Percentiles rank a stretch among this genome's conserved stretches.
Evolutionary conservation across 2,888 invertebrate genomes (phyloP).

Genomic region (Lithophane ornitopus): DNA sequence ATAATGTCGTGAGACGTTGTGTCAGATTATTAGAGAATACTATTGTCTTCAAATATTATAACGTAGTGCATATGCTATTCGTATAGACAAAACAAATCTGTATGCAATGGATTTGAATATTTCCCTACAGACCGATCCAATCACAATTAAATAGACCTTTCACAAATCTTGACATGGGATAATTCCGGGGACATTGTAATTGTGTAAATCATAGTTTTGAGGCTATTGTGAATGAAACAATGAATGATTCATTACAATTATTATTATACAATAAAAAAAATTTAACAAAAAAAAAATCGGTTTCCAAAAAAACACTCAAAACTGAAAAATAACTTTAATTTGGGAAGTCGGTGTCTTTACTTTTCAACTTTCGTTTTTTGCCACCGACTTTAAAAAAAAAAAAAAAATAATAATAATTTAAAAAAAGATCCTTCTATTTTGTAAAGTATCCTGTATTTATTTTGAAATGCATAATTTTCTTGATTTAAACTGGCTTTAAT

Average conservation of each 20-base stretch:
- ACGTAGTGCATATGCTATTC: not conserved
- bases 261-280: too few species aligned
- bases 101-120: constrained; percentile 4
- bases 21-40: not conserved
- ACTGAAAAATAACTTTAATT: too few species aligned
- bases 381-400: too few species aligned
- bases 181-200: not conserved
- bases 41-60: not conserved
- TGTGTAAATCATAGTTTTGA: constrained; percentile 3
- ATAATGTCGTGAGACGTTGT: not conserved
- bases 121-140: constrained; percentile 6
- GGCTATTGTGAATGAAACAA: not conserved
- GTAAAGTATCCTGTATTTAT: not conserved
- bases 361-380: too few species aligned
- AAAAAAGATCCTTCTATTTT: too few species aligned
- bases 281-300: too few species aligned
- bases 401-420: too few species aligned
- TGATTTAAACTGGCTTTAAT: not conserved
- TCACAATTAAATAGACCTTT: constrained; percentile 17
- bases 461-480: not conserved
- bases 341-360: too few species aligned
- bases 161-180: not conserved
- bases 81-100: not conserved
- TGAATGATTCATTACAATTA: not conserved
- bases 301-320: too few species aligned